Evolutionary conservation across 2,888 invertebrate species (phyloP), one percentile per base, ranked within the genome.

Genomic region (Xestoiulus laeticollis): DNA sequence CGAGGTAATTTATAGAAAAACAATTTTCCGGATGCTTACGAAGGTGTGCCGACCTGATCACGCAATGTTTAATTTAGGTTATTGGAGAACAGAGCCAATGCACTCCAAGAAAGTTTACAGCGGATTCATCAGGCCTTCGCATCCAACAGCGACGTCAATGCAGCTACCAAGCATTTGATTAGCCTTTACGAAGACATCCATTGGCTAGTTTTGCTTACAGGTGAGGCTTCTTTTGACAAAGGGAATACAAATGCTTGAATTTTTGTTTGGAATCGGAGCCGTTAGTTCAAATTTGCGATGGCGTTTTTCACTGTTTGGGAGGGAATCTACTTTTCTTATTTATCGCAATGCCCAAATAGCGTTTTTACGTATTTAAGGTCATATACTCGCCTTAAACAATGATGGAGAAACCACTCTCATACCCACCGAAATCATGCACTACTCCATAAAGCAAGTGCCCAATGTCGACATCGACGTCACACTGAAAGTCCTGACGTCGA

Each of bases 141-240:
- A n/a, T 89, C 90, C 44, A 89, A 89, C 48, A 89, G 90, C 87
- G 90, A 90, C 38, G 89, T 90, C 19, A 90, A 90, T 30, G 89
- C 91, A 83, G 91, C 91, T 83, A 91, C 91, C 53, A 89, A 90
- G 32, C 92, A 93, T 87, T 91, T 96, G 43, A 93, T 94, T 88
- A 94, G 93, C 86, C 92, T 97, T 48, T 96, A 96, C 91, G 98
- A 98, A 93, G 97, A 98, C 92, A 92, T 98, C 32, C 97, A 98
- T 92, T 98, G 98, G 98, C 94, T 96, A 43, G 92, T 97, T 38
- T 94, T 98, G 90, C 94, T 98, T 87, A 90, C 93, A 85, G 93
- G 93, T 92, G 88, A 86, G 38, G n/a, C 4, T 89, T 86, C 16
- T 16, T 14, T 26, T 85, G 12, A 59, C 30, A 38, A 5, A 38